A percentile compares a stretch with the other conserved stretches of the same genome.
phyloP scores from a whole-genome alignment of 2,888 invertebrate genomes.

The Megastigmus dorsalis region DNA sequence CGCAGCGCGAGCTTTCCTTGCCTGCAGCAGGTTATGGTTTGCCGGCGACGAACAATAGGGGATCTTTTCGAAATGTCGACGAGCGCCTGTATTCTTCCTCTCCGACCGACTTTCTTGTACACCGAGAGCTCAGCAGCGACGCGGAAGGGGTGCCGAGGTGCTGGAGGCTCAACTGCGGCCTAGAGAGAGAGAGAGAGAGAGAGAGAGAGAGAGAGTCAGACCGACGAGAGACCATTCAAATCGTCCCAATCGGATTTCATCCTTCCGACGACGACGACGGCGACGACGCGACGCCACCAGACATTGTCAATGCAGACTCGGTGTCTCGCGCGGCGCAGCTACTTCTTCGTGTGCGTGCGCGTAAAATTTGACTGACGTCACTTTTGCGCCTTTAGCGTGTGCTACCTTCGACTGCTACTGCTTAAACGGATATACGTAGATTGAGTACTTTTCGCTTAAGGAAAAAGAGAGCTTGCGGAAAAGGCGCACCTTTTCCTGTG shows the following conservation, averaged over 20 bases:
- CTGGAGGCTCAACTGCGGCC: too few relatives aligned
- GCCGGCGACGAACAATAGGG: constrained; percentile 30
- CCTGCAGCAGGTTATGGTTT: constrained; percentile 32
- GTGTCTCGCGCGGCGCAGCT: too few relatives aligned
- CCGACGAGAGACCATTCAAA: constrained; percentile 16
- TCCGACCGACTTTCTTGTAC: neutral
- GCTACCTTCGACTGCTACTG: too few relatives aligned
- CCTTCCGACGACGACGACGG: too few relatives aligned
- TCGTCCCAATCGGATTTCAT: constrained; percentile 41
- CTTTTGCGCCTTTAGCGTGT: too few relatives aligned
- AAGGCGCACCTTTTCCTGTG: too few relatives aligned
- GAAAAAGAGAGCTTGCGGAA: too few relatives aligned
- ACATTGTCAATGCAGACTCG: constrained; percentile 11
- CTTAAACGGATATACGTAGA: too few relatives aligned
- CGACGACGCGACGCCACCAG: neutral
- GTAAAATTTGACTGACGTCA: too few relatives aligned
- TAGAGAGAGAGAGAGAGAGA: neutral
- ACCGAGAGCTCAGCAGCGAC: too few relatives aligned
- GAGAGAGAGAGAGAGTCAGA: neutral
- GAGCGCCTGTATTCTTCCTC: constrained; percentile 22
- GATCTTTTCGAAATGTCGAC: constrained; percentile 30
- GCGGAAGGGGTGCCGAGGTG: too few relatives aligned
- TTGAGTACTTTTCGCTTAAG: too few relatives aligned
- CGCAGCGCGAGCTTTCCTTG: constrained; percentile 13
- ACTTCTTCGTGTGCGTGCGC: neutral